Percentiles rank a stretch among this genome's conserved stretches.
These are phyloP conservation scores for Alosa sapidissima DNA, from an alignment of 2,797 vertebrate species.

Conservation along the genomic window DNA sequence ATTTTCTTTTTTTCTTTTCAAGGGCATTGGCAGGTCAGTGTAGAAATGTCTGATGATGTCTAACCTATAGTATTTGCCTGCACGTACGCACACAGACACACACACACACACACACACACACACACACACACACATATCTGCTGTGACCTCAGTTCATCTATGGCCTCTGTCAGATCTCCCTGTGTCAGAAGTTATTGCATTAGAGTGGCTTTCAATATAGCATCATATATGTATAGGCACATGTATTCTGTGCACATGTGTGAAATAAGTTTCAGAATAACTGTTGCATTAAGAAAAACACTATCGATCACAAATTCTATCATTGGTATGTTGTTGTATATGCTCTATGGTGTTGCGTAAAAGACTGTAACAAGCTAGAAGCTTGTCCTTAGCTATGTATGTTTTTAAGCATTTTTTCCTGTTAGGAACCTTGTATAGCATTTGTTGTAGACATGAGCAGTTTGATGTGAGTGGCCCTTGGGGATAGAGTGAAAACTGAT, in stretches of 20 bases:
- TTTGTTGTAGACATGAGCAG: background rate
- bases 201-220: background rate
- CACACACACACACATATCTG: background rate
- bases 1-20: background rate
- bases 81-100: background rate
- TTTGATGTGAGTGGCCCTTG: background rate
- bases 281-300: too few relatives aligned
- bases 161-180: background rate
- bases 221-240: background rate
- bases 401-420: too few relatives aligned
- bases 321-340: too few relatives aligned
- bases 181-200: background rate
- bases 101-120: background rate
- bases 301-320: too few relatives aligned
- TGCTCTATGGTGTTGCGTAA: too few relatives aligned
- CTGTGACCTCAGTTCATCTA: background rate
- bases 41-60: background rate
- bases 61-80: background rate
- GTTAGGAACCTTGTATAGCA: background rate
- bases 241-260: background rate
- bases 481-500: background rate
- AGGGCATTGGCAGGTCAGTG: slow-evolving; percentile 1
- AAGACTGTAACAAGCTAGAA: too few relatives aligned
- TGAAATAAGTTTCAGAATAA: too few relatives aligned
- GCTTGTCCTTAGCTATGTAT: too few relatives aligned